These are phyloP conservation scores for Sula dactylatra DNA, from an alignment of 2,113 vertebrate species.

Conservation along the genomic window DNA sequence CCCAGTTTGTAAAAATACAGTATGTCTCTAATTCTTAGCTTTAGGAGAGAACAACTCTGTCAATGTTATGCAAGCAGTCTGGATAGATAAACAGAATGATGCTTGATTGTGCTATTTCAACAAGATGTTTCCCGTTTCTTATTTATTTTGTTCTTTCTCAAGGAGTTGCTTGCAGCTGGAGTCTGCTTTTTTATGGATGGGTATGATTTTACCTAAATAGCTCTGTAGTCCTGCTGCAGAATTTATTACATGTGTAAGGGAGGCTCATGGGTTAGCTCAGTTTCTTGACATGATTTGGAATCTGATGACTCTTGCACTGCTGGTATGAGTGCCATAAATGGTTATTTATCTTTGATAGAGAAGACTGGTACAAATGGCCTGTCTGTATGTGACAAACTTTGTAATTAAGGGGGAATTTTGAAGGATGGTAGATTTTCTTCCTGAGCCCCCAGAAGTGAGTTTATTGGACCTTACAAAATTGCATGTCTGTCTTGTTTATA, in stretches of 20 bases:
- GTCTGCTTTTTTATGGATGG: neutral
- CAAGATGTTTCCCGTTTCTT: neutral
- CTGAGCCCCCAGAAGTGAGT: too few relatives aligned
- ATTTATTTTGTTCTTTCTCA: neutral
- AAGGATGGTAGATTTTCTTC: neutral
- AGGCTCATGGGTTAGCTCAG: neutral
- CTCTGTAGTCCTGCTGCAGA: neutral
- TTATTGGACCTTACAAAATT: neutral
- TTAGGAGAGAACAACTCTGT: neutral
- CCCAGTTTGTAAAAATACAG: neutral
- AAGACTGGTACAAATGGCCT: neutral
- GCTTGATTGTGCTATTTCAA: neutral
- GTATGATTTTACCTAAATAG: neutral
- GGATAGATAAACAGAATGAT: neutral
- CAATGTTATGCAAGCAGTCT: neutral
- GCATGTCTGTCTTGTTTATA: neutral
- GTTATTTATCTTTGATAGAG: neutral
- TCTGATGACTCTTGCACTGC: neutral
- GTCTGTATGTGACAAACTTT: neutral
- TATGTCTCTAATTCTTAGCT: neutral
- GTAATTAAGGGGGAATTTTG: neutral
- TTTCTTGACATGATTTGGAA: neutral
- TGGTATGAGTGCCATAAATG: neutral
- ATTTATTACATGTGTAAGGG: neutral
- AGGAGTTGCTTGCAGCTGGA: neutral